Percentiles rank a stretch among this genome's conserved stretches.
These are phyloP conservation scores for Uromys caudimaculatus DNA, from an alignment of 2,797 vertebrate genomes.

Conservation along the genomic window DNA sequence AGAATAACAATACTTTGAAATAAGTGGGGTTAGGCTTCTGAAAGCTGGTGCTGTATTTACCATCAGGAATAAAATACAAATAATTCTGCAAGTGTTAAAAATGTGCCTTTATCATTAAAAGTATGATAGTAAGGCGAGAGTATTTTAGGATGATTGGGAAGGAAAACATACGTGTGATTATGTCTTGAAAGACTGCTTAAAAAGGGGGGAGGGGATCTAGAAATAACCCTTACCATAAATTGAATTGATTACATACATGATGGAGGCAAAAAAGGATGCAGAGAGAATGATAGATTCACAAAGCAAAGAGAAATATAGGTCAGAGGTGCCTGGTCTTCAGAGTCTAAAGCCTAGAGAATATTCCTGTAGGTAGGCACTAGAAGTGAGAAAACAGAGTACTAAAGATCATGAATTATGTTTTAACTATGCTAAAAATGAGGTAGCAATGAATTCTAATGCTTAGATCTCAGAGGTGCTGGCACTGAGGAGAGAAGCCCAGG, in stretches of 20 bases:
- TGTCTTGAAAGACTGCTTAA: background rate
- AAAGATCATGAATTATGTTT: background rate
- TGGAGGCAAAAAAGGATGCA: background rate
- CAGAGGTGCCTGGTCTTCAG: background rate
- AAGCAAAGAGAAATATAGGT: slow-evolving; percentile 4
- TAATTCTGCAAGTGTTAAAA: slow-evolving; percentile 4
- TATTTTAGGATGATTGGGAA: background rate
- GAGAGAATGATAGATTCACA: background rate
- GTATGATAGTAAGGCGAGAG: background rate
- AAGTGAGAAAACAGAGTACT: background rate
- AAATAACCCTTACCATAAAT: background rate
- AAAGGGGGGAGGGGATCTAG: background rate
- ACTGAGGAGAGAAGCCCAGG: background rate
- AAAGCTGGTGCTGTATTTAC: background rate
- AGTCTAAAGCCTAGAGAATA: background rate
- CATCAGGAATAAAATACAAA: slow-evolving; percentile 13
- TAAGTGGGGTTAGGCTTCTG: background rate
- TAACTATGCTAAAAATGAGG: background rate
- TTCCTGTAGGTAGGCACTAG: background rate
- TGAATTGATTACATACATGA: background rate
- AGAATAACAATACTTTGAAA: slow-evolving; percentile 6
- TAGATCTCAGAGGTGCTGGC: background rate
- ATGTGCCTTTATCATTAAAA: background rate
- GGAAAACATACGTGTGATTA: background rate
- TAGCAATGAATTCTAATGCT: background rate